phyloP scores from a whole-genome alignment of 2,797 vertebrate species.

The Cetoscarus ocellatus region DNA sequence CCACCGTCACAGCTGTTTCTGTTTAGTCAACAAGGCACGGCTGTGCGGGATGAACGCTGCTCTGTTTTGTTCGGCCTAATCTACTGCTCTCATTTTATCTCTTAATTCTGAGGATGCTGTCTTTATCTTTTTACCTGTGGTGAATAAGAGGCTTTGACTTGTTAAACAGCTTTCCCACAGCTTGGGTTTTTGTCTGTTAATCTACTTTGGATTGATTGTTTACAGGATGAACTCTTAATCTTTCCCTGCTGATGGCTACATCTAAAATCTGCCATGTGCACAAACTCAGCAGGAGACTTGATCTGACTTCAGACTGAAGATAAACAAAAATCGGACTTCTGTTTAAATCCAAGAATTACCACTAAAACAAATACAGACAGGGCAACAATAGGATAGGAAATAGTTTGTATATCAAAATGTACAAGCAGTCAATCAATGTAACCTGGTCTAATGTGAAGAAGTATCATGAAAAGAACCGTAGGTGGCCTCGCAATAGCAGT shows the following conservation, averaged over 20 bases:
- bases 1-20: slow-evolving; percentile 59
- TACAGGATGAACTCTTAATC: slow-evolving; percentile 32
- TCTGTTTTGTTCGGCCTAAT: slow-evolving; percentile 56
- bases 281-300: background rate
- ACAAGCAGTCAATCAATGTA: too few species aligned
- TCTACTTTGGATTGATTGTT: slow-evolving; percentile 39
- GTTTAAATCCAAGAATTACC: too few species aligned
- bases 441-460: too few species aligned
- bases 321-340: too few species aligned
- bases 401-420: too few species aligned
- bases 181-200: slow-evolving; percentile 46
- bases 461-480: too few species aligned
- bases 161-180: slow-evolving; percentile 33
- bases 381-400: too few species aligned
- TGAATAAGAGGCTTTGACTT: slow-evolving; percentile 62
- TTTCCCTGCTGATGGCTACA: slow-evolving; percentile 7
- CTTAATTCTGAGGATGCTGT: slow-evolving; percentile 38
- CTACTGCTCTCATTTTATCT: slow-evolving; percentile 57
- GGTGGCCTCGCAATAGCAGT: too few species aligned
- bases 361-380: too few species aligned
- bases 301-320: background rate
- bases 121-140: slow-evolving; percentile 54
- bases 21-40: slow-evolving; percentile 57
- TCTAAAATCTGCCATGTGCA: background rate
- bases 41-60: slow-evolving; percentile 24